These are phyloP conservation scores for Ciconia boyciana DNA, from an alignment of 2,113 vertebrate species.

Conservation along the genomic window DNA sequence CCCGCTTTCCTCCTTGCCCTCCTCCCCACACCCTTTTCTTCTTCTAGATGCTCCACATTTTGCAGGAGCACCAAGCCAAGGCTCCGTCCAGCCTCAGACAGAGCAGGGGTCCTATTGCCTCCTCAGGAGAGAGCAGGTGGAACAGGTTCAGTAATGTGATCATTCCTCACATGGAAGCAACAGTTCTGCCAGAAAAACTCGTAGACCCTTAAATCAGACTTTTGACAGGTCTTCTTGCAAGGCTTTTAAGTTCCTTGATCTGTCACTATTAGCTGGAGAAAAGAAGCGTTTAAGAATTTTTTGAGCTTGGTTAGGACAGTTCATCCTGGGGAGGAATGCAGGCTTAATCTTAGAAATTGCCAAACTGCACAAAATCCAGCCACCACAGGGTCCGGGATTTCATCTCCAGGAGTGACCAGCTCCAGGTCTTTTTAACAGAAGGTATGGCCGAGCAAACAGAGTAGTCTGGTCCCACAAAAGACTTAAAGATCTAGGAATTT, in stretches of 20 bases:
- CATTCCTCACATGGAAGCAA: not conserved
- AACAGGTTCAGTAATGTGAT: constrained; percentile 37
- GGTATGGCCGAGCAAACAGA: not conserved
- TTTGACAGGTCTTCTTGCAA: not conserved
- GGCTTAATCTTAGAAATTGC: not conserved
- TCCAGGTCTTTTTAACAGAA: not conserved
- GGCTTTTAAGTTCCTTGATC: not conserved
- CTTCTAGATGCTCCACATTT: not conserved
- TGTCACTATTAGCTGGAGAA: not conserved
- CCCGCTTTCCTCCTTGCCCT: not conserved
- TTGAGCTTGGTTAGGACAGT: not conserved
- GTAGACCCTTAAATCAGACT: not conserved
- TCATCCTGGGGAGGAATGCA: not conserved
- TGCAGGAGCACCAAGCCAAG: not conserved
- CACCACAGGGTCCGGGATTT: accelerated
- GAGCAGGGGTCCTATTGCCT: not conserved
- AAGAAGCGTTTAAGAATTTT: not conserved
- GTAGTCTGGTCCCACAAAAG: not conserved
- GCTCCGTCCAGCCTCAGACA: not conserved
- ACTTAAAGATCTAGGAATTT: not conserved
- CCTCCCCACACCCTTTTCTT: not conserved
- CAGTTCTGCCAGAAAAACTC: not conserved
- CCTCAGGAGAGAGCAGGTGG: not conserved
- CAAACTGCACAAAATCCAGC: not conserved
- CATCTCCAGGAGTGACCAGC: not conserved